Evolutionary conservation across 1,140 invertebrate genomes (phyloP), one percentile per base, ranked within the genome.

Genomic region (Panagrolaimus sp.): DNA sequence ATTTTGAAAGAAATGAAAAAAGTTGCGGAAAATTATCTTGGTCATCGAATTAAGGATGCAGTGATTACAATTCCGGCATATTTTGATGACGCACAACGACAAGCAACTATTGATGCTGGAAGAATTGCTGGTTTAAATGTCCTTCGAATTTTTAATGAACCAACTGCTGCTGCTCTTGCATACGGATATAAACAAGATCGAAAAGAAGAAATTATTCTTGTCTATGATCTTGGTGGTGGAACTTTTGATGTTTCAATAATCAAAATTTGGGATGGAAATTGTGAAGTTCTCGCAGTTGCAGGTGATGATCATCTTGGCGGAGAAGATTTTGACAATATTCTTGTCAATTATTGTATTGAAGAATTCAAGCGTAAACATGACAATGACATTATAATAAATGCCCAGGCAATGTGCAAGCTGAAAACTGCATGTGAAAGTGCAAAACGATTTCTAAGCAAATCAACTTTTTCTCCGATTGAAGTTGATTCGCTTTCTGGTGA

Each of bases 111-210:
- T 77, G 88, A 89, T 84, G 88, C 88, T 68, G 88, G 88, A 48
- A 83, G 79, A 28, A 89, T 89, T 81, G 91, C 95, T 76, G 94
- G 95, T 75, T 88, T 98, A 52, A 90, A 91, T 76, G 95, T 98
- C 1, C 94, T 98, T 91, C 89, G 96, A 85, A 99, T 99, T 78
- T 98, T 99, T 83, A 98, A 99, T 84, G 96, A 99, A 84, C 96
- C 96, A n/a, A 98, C 96, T 38, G 96, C 96, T 6, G 96, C 96
- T 65, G 96, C 96, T 71, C 98, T 99, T 86, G 96, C 96, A 70
- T 99, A 99, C 81, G 96, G 96, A n/a, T 85, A 87, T 99, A 72
- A 95, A 99, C 87, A 98, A 98, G 86, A 96, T 74, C 43, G 52
- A 75, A 94, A 95, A 62, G 96, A 98, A 85, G 96, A 96, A 86